Percentiles rank a stretch among this genome's conserved stretches.
Evolutionary conservation across 2,888 invertebrate species (phyloP).

Genomic region (Caradrina clavipalpis): DNA sequence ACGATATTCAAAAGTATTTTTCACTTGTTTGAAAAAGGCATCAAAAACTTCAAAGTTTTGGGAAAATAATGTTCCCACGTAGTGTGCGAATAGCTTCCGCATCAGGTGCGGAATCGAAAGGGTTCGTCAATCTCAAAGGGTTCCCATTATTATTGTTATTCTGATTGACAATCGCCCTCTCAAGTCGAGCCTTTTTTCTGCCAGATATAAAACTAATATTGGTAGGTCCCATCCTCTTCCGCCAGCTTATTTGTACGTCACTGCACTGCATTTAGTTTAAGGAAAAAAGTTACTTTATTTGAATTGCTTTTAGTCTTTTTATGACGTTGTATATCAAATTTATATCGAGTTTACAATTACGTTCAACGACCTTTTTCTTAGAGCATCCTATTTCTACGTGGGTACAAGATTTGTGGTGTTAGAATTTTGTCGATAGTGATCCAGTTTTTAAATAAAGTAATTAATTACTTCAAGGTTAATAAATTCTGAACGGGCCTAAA

Average conservation of each 20-base stretch:
- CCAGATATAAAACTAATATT: constrained; percentile 90
- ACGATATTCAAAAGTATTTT: constrained; percentile 51
- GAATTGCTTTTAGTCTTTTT: constrained; percentile 79
- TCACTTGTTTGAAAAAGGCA: constrained; percentile 55
- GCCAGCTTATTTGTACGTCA: constrained; percentile 84
- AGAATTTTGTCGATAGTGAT: constrained; percentile 24
- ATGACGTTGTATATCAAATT: constrained; percentile 69
- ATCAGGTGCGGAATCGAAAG: constrained; percentile 88
- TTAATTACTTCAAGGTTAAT: constrained; percentile 59
- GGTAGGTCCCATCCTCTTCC: constrained; percentile 90
- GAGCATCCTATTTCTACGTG: constrained; percentile 35
- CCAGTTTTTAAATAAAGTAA: constrained; percentile 53
- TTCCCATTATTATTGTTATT: constrained; percentile 88
- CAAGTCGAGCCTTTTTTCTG: constrained; percentile 86
- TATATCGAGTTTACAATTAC: constrained; percentile 64
- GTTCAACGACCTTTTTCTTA: constrained; percentile 46
- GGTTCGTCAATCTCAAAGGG: constrained; percentile 85
- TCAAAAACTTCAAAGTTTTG: constrained; percentile 56
- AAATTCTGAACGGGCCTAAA: constrained; percentile 66
- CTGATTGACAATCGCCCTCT: constrained; percentile 87
- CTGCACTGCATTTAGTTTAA: constrained; percentile 79
- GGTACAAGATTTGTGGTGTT: constrained; percentile 17
- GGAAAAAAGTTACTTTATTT: constrained; percentile 85
- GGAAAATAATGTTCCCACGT: constrained; percentile 82
- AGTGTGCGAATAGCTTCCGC: constrained; percentile 88